Evolutionary conservation across 2,888 invertebrate genomes (phyloP).

Genomic region (Sicus ferrugineus): DNA sequence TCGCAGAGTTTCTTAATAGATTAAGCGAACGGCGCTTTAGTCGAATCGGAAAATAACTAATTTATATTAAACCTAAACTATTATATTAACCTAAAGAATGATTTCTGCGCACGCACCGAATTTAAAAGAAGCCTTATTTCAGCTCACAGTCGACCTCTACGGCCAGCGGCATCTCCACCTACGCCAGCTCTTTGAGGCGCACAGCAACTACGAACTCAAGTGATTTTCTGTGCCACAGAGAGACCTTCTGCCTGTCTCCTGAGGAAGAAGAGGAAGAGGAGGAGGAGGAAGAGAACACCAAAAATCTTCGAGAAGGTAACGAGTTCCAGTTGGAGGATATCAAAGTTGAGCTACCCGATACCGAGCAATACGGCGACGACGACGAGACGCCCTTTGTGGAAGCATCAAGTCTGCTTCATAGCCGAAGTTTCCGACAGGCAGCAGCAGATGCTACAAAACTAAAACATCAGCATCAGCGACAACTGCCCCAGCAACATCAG

Average conservation of each 20-base stretch:
- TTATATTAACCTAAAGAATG: no score
- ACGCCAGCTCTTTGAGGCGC: slow-evolving; percentile 62
- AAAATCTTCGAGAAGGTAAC: slow-evolving; percentile 42
- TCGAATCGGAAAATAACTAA: no score
- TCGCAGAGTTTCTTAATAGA: no score
- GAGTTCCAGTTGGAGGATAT: slow-evolving; percentile 28
- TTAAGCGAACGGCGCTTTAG: no score
- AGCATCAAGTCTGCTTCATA: background rate
- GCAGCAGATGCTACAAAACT: slow-evolving; percentile 8
- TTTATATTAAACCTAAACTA: no score
- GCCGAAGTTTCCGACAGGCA: background rate
- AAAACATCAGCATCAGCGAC: slow-evolving; percentile 9
- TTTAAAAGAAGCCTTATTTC: slow-evolving; percentile 32
- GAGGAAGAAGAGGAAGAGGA: slow-evolving; percentile 55
- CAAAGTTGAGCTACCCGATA: slow-evolving; percentile 31
- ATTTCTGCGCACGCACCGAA: background rate
- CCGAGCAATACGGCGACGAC: slow-evolving; percentile 12
- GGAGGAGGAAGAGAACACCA: slow-evolving; percentile 44
- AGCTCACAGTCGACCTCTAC: slow-evolving; percentile 64
- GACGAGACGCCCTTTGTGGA: background rate
- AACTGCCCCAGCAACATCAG: slow-evolving; percentile 21
- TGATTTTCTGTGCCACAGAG: slow-evolving; percentile 64
- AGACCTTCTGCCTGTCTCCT: slow-evolving; percentile 62
- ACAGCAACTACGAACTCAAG: slow-evolving; percentile 63
- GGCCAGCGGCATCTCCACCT: slow-evolving; percentile 64